phyloP scores from a whole-genome alignment of 53 echinoderm and acorn worm species.

The Echinometra lucunter region DNA sequence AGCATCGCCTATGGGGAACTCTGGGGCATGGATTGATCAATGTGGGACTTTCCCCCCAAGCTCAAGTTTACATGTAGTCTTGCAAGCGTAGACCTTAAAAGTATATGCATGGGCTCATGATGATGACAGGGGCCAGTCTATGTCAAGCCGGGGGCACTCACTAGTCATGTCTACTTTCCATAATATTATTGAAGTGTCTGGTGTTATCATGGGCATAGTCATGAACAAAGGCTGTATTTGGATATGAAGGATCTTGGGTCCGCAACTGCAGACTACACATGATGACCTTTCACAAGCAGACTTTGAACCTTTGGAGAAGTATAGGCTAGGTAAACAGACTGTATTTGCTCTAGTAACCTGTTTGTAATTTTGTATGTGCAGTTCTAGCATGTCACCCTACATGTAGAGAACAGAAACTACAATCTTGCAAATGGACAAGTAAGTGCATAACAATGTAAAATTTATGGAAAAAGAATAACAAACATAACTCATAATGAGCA shows the following conservation, averaged over 20 bases:
- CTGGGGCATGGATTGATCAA: background rate
- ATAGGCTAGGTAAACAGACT: background rate
- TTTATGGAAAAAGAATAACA: too few relatives aligned
- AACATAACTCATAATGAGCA: too few relatives aligned
- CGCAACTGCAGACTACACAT: background rate
- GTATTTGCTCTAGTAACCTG: background rate
- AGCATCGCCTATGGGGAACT: background rate
- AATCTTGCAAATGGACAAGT: too few relatives aligned
- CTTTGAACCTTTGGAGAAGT: background rate
- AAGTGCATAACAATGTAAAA: too few relatives aligned
- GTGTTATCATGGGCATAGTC: background rate
- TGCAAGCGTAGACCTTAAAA: background rate
- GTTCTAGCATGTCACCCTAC: too few relatives aligned
- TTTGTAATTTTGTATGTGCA: too few relatives aligned
- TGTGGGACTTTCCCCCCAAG: constrained; percentile 6
- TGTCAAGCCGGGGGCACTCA: background rate
- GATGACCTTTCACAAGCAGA: background rate
- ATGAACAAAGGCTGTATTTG: background rate
- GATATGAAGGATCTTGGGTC: background rate
- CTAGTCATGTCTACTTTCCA: background rate
- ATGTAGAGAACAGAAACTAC: too few relatives aligned
- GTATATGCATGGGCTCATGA: background rate
- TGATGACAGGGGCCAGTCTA: too few relatives aligned
- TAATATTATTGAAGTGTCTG: background rate
- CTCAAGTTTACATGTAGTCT: background rate